Percentiles rank a stretch among this genome's conserved stretches.
These are phyloP conservation scores for Chaetops frenatus DNA, from an alignment of 2,113 vertebrate species.

Conservation along the genomic window DNA sequence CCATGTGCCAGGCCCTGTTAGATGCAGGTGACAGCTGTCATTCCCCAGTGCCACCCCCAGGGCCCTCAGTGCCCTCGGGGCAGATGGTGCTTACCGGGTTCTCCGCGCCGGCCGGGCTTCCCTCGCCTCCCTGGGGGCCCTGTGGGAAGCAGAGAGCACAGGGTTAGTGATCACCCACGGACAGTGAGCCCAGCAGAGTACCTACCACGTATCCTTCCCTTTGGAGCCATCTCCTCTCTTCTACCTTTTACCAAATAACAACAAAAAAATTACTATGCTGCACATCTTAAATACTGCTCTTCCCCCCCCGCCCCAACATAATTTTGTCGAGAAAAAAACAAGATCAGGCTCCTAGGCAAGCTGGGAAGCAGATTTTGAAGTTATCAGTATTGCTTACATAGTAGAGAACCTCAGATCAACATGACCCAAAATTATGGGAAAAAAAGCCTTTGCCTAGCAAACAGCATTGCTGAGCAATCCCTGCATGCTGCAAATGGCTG, in stretches of 20 bases:
- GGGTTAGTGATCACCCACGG: background rate
- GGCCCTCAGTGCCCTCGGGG: rapidly evolving
- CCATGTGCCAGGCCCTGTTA: no score
- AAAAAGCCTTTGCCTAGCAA: background rate
- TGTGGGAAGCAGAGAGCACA: slow-evolving; percentile 65
- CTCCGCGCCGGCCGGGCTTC: slow-evolving; percentile 86
- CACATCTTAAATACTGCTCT: background rate
- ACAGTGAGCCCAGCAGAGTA: rapidly evolving
- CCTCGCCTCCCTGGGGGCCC: slow-evolving; percentile 91
- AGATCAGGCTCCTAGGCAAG: background rate
- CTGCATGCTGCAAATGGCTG: rapidly evolving
- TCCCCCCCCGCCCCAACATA: rapidly evolving
- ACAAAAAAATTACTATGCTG: rapidly evolving
- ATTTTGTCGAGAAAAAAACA: background rate
- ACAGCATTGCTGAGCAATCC: background rate
- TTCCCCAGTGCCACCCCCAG: rapidly evolving
- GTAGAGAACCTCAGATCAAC: background rate
- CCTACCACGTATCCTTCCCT: rapidly evolving
- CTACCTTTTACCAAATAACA: background rate
- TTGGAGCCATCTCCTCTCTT: rapidly evolving
- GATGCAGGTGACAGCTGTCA: rapidly evolving
- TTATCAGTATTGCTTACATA: rapidly evolving
- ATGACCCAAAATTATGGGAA: background rate
- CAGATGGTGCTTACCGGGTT: slow-evolving; percentile 77
- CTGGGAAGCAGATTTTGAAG: background rate